Evolutionary conservation across 2,888 invertebrate species (phyloP).

Genomic region (Molorchus minor): DNA sequence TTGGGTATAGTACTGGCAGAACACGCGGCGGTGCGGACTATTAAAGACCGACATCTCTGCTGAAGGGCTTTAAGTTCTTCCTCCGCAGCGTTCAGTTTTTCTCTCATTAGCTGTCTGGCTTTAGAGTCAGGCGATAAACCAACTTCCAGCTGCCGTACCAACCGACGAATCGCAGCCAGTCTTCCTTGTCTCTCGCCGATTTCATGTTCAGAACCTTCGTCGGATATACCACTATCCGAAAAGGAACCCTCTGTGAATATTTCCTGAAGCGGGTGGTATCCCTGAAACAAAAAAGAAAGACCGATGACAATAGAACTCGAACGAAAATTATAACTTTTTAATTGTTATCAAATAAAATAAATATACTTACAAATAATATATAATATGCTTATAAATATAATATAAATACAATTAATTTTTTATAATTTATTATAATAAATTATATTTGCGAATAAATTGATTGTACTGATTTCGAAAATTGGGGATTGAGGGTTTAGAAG

Average conservation of each 20-base stretch:
- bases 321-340: too few species aligned
- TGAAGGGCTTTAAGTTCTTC: conserved; percentile 75
- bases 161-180: conserved; percentile 71
- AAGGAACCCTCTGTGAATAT: conserved; percentile 68
- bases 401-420: too few species aligned
- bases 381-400: too few species aligned
- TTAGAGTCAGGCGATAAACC: conserved; percentile 74
- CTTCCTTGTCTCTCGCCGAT: conserved; percentile 73
- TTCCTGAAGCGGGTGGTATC: conserved; percentile 59
- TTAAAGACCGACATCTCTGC: conserved; percentile 74
- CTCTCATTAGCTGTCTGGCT: conserved; percentile 71
- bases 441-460: too few species aligned
- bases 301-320: too few species aligned
- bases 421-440: too few species aligned
- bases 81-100: conserved; percentile 77
- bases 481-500: conserved; percentile 6
- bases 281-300: conserved; percentile 54
- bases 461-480: conserved; percentile 12
- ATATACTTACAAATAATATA: too few species aligned
- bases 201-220: conserved; percentile 76
- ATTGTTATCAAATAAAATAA: too few species aligned
- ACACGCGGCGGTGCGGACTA: conserved; percentile 67
- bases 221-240: conserved; percentile 82
- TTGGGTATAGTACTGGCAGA: conserved; percentile 46
- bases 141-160: conserved; percentile 74